Percentiles rank a stretch among this genome's conserved stretches.
phyloP scores from a whole-genome alignment of 30 jellyfish, hydroid and myxozoan species.

The Clytia hemisphaerica region DNA sequence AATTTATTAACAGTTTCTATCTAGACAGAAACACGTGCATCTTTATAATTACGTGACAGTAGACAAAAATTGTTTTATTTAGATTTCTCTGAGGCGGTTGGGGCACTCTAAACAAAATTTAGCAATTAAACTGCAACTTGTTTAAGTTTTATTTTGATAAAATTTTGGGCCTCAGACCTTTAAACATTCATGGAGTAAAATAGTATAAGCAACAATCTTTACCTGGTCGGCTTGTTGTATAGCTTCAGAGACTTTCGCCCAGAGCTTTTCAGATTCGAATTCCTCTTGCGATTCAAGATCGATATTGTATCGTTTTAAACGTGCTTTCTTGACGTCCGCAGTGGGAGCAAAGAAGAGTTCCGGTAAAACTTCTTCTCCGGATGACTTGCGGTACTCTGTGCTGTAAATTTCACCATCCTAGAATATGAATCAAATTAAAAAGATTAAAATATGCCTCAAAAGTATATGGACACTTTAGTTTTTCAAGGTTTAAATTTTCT shows the following conservation, averaged over 20 bases:
- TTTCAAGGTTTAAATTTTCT: neutral
- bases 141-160: too few relatives aligned
- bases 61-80: too few relatives aligned
- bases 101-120: too few relatives aligned
- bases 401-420: constrained; percentile 82
- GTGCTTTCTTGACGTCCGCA: constrained; percentile 52
- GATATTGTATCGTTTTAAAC: constrained; percentile 51
- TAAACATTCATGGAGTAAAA: neutral
- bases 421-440: too few relatives aligned
- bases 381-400: constrained; percentile 51
- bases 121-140: too few relatives aligned
- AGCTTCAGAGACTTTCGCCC: constrained; percentile 82
- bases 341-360: constrained; percentile 68
- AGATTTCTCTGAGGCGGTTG: too few relatives aligned
- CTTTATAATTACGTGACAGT: too few relatives aligned
- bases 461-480: too few relatives aligned
- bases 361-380: constrained; percentile 64
- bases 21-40: too few relatives aligned
- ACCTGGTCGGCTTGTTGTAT: constrained; percentile 82
- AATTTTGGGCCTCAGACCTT: too few relatives aligned
- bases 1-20: too few relatives aligned
- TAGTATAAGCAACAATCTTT: neutral
- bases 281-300: constrained; percentile 55
- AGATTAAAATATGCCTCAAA: too few relatives aligned
- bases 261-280: constrained; percentile 78